Evolutionary conservation across 2,797 vertebrate genomes (phyloP), one percentile per base, ranked within the genome.

Genomic region (Picus viridis): DNA sequence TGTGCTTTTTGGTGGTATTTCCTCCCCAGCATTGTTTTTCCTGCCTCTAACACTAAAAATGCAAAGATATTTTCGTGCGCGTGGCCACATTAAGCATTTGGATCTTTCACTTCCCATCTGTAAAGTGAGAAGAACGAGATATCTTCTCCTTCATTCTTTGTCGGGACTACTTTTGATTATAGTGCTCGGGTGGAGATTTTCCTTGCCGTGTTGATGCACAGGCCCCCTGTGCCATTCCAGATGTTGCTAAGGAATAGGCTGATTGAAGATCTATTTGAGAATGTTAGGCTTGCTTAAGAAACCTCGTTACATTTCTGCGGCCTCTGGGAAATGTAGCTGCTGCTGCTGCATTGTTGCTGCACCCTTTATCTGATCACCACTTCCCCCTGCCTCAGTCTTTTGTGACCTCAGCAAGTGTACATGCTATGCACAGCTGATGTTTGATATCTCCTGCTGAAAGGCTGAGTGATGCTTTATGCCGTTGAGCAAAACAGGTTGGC

Each of bases 1-100:
- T 96, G 92, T 2, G 71, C 85, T 94, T 95, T 88, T 95, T 68
- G 72, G 76, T 86, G 83, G 6, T 93, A 62, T 84, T 94, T 95
- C 70, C 71, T 88, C 73, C 64, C 53, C 85, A 86, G 63, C 47
- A 63, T 86, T 92, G 76, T 88, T 86, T 86, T 86, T 82, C 63
- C 75, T 92, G 89, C 39, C 87, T 93, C 45, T 75, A 83, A 73
- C 7, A n/a, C 11, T 65, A 72, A 94, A 94, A 89, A 58, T 12
- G 9, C 7, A 5, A 12, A 45, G 43, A 2, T 11, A 12, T 43
- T 13, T 32, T 6, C 43, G 6, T 54, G 3, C 5, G 4, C 76
- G 54, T 53, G 64, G 47, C 79, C 45, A 36, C 53, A 80, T 65
- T 47, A 87, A 87, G 29, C 47, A 41, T 39, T 87, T 76, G 45